These are phyloP conservation scores for Naso thynnoides DNA, from an alignment of 2,797 vertebrate genomes.

Conservation along the genomic window DNA sequence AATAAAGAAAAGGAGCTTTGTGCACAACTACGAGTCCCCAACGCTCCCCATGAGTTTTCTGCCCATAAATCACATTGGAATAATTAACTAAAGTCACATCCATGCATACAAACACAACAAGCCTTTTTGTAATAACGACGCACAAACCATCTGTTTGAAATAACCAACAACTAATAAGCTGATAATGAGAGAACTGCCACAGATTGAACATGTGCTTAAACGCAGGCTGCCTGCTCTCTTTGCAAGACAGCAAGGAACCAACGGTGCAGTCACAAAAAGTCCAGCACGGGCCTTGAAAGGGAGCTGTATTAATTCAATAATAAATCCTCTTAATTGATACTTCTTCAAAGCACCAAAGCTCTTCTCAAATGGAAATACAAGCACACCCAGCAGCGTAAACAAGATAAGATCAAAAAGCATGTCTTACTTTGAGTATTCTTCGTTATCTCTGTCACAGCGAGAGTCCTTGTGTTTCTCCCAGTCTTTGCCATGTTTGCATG, in stretches of 20 bases:
- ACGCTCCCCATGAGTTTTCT: conserved; percentile 16
- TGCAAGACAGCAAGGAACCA: background rate
- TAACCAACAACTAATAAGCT: conserved; percentile 29
- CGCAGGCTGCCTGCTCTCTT: background rate
- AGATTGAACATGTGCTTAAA: conserved; percentile 12
- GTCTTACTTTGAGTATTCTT: conserved; percentile 89
- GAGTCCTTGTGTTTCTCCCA: conserved; percentile 89
- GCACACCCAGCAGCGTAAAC: background rate
- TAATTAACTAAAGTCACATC: conserved; percentile 20
- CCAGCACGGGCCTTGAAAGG: background rate
- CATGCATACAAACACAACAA: conserved; percentile 25
- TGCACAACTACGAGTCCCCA: conserved; percentile 12
- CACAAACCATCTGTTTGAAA: conserved; percentile 23
- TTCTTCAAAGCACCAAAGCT: background rate
- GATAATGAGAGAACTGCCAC: conserved; percentile 32
- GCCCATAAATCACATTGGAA: conserved; percentile 22
- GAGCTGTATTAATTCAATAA: background rate
- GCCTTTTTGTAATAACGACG: conserved; percentile 28
- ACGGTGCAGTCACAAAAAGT: background rate
- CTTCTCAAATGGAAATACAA: background rate
- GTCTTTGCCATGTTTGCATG: conserved; percentile 89
- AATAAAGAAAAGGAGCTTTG: conserved; percentile 5
- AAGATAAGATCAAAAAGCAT: conserved; percentile 8
- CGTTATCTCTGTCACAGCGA: conserved; percentile 84
- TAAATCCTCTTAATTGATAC: background rate